phyloP scores from a whole-genome alignment of 2,888 invertebrate species.

The Lomographa bimaculata region DNA sequence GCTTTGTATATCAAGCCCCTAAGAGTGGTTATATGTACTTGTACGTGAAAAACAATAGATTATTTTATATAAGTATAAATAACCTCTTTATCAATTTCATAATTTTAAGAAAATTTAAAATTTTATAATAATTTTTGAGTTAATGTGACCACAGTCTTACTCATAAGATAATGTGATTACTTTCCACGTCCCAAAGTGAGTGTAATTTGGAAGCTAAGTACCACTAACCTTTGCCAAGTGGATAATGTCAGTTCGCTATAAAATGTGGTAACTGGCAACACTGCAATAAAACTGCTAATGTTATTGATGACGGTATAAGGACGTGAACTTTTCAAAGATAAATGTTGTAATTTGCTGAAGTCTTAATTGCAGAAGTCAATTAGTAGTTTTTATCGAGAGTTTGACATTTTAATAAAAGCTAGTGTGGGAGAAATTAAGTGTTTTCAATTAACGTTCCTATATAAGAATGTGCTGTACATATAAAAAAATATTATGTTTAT shows the following conservation, averaged over 20 bases:
- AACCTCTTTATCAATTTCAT: too few relatives aligned
- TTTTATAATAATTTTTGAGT: too few relatives aligned
- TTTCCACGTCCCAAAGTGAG: slow-evolving; percentile 8
- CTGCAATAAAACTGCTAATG: slow-evolving; percentile 6
- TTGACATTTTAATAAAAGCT: too few relatives aligned
- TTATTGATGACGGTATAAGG: slow-evolving; percentile 3
- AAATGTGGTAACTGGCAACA: slow-evolving; percentile 1
- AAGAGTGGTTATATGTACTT: too few relatives aligned
- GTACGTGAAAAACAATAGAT: too few relatives aligned
- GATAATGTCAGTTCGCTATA: slow-evolving; percentile 14
- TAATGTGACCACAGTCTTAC: slow-evolving; percentile 3
- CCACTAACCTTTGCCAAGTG: slow-evolving; percentile 15
- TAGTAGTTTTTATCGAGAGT: not conserved
- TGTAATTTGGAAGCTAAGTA: slow-evolving; percentile 19
- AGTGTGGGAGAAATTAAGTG: too few relatives aligned
- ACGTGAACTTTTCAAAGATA: slow-evolving; percentile 2
- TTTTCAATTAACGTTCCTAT: too few relatives aligned
- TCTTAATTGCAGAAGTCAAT: slow-evolving; percentile 11
- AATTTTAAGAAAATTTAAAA: too few relatives aligned
- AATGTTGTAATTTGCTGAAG: slow-evolving; percentile 9
- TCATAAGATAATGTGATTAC: slow-evolving; percentile 2
- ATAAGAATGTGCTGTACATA: too few relatives aligned
- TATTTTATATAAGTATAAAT: too few relatives aligned
- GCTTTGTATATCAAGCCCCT: too few relatives aligned
- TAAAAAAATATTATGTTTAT: too few relatives aligned